Evolutionary conservation across 2,113 vertebrate genomes (phyloP).

Genomic region (Recurvirostra avosetta): DNA sequence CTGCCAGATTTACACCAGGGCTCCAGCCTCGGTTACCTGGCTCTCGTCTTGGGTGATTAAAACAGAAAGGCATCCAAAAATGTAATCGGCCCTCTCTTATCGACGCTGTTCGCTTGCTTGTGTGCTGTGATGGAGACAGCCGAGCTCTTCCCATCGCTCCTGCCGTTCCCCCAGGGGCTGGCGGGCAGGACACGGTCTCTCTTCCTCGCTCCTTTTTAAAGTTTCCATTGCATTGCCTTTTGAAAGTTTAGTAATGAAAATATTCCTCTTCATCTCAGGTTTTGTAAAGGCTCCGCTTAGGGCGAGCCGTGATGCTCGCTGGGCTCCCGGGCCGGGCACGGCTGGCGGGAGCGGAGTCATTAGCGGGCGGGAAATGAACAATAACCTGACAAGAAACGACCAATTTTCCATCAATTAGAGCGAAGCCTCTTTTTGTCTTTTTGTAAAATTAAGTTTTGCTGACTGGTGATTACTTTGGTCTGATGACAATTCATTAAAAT

Average conservation of each 20-base stretch:
- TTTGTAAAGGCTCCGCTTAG: neutral
- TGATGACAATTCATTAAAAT: conserved; percentile 49
- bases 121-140: neutral
- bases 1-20: neutral
- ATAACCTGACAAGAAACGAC: conserved; percentile 59
- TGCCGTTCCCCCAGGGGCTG: neutral
- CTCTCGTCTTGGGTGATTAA: neutral
- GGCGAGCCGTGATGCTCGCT: neutral
- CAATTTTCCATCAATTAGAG: conserved; percentile 70
- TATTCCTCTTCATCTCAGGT: neutral
- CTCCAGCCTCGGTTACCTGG: neutral
- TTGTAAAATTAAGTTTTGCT: conserved; percentile 55
- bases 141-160: neutral
- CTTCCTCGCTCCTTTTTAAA: neutral
- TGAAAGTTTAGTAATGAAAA: neutral
- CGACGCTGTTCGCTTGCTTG: neutral
- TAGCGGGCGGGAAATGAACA: conserved; percentile 63
- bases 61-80: neutral
- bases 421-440: conserved; percentile 23
- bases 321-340: neutral
- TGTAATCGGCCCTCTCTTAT: fast-evolving
- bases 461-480: conserved; percentile 44
- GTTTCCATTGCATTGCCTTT: neutral
- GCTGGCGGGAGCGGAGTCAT: conserved; percentile 43
- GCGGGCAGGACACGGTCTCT: neutral